Percentiles rank a stretch among this genome's conserved stretches.
Conservation (phyloP, 2,797 vertebrate genomes). For the Pseudomugil tenellus region DNA sequence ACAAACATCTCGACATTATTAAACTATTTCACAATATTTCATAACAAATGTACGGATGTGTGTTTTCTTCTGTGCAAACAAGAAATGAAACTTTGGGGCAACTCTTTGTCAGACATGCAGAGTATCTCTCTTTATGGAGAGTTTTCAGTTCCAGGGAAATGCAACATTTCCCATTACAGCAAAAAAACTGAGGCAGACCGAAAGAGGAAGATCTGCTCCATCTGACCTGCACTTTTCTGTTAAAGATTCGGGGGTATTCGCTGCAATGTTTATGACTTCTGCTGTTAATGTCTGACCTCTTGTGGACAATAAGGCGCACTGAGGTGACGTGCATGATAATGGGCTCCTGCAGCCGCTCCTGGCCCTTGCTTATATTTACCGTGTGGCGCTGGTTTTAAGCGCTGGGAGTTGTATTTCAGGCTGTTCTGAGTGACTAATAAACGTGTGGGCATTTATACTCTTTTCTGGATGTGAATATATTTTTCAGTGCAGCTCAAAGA, state of each 20-base stretch:
- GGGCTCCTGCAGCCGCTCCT: conserved; percentile 23
- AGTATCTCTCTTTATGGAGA: neutral
- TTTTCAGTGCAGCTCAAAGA: neutral
- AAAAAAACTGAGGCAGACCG: neutral
- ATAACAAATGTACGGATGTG: neutral
- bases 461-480: neutral
- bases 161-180: neutral
- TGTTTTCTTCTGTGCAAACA: too few species aligned
- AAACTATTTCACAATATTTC: too few species aligned
- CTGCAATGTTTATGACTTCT: conserved; percentile 61
- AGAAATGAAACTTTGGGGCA: neutral
- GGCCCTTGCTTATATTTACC: conserved; percentile 13
- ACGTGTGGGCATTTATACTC: neutral
- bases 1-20: neutral
- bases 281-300: conserved; percentile 82
- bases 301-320: conserved; percentile 77
- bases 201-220: neutral
- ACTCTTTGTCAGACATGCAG: neutral
- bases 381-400: neutral
- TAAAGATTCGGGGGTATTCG: conserved; percentile 4
- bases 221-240: conserved; percentile 4
- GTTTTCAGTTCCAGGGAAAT: neutral
- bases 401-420: neutral
- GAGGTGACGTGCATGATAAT: conserved; percentile 67
- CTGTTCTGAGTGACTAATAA: conserved; percentile 2